Evolutionary conservation across 2,888 invertebrate genomes (phyloP), one percentile per base, ranked within the genome.

Genomic region (Cataglyphis albicans): DNA sequence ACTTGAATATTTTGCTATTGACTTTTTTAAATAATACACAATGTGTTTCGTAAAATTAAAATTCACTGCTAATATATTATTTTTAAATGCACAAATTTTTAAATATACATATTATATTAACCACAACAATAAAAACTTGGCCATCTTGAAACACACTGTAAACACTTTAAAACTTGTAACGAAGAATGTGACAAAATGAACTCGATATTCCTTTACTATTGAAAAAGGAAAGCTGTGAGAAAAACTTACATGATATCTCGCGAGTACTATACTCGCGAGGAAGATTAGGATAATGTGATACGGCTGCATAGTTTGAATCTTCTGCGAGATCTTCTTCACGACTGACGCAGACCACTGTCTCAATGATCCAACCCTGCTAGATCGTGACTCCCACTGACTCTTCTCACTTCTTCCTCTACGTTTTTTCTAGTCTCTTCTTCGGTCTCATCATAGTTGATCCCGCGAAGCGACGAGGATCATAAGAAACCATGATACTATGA

Each of bases 241-340:
- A 48, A 74, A 86, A 92, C 93, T 92, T 89, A 93, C 93, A 59
- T 88, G 82, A 85, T 88, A 88, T 55, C 48, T 75, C 41, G 90
- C 90, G 65, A 90, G 80, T 18, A 86, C 88, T n/a, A 86, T 78
- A 48, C 87, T 86, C 63, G 83, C 73, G 76, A 90, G 80, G 57
- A 90, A 86, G 80, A 92, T 67, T 76, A 91, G 44, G 74, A 91
- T 78, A 65, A 88, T 29, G 64, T 91, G 84, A 82, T 85, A 83
- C 74, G 83, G 85, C 86, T 89, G 84, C 92, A 93, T 93, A 89
- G 83, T 81, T 91, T 84, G 85, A 87, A 83, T 84, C 87, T 89
- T 88, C 84, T 84, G 87, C 80, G 87, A 84, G 86, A 86, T 84
- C 88, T 90, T 91, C 90, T 87, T 70, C 63, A 82, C 86, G 88